Conservation (phyloP, 1,140 invertebrate genomes). For the Diprion similis region DNA sequence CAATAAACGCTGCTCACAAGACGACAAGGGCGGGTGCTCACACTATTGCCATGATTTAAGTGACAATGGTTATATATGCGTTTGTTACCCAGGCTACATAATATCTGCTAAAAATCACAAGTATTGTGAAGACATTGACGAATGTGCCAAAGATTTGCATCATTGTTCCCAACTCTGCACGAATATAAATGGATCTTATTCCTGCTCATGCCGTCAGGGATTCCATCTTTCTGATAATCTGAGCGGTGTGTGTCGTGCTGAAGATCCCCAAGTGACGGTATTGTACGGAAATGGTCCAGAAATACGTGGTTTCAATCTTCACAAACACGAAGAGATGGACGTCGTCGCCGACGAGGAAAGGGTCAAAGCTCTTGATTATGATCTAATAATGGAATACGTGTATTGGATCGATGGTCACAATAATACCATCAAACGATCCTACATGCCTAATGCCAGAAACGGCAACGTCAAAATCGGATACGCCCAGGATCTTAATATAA, state of each 20-base stretch:
- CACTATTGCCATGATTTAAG: conserved; percentile 89
- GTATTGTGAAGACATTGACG: conserved; percentile 87
- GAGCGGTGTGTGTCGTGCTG: conserved; percentile 82
- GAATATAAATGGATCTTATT: conserved; percentile 91
- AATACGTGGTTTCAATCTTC: conserved; percentile 77
- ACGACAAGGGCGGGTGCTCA: conserved; percentile 87
- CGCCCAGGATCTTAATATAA: conserved; percentile 87
- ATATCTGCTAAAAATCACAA: conserved; percentile 78
- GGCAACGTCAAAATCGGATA: conserved; percentile 82
- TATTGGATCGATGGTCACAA: conserved; percentile 94
- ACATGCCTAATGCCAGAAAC: conserved; percentile 80
- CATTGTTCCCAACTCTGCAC: conserved; percentile 91
- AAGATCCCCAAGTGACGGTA: conserved; percentile 69
- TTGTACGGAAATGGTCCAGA: conserved; percentile 85
- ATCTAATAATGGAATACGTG: conserved; percentile 79
- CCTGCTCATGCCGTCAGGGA: conserved; percentile 85
- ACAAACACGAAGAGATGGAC: conserved; percentile 73
- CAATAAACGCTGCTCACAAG: conserved; percentile 73
- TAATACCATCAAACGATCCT: conserved; percentile 89
- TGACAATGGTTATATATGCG: conserved; percentile 85
- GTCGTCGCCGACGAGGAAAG: conserved; percentile 84
- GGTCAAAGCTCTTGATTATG: conserved; percentile 89
- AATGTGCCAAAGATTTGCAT: conserved; percentile 83
- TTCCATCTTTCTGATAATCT: conserved; percentile 78
- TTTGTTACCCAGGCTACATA: conserved; percentile 86